Percentiles rank a stretch among this genome's conserved stretches.
phyloP scores from a whole-genome alignment of 2,797 vertebrate species.

The Mycteria americana region DNA sequence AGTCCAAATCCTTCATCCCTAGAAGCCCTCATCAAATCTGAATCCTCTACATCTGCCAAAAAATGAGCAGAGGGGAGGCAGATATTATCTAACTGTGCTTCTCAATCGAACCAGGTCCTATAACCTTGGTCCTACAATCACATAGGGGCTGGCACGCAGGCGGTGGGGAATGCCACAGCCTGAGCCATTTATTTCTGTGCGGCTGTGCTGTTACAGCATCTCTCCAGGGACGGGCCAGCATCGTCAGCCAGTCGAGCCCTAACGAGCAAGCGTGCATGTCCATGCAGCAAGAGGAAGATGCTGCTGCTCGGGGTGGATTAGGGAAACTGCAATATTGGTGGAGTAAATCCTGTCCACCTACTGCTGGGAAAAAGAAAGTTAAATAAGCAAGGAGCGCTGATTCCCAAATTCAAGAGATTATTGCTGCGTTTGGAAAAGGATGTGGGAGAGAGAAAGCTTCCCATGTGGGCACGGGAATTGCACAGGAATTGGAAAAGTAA shows the following conservation, averaged over 20 bases:
- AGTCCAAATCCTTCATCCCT: not conserved
- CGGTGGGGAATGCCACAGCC: not conserved
- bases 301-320: not conserved
- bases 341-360: not conserved
- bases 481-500: not conserved
- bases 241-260: not conserved
- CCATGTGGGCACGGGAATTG: fast-evolving
- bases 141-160: not conserved
- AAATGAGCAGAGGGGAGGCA: not conserved
- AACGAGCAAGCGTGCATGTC: not conserved
- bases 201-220: not conserved
- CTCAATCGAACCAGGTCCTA: not conserved
- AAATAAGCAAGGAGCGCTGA: not conserved
- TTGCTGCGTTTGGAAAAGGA: not conserved
- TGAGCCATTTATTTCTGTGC: not conserved
- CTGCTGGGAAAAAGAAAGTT: not conserved
- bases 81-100: not conserved
- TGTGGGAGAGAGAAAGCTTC: not conserved
- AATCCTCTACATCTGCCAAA: not conserved
- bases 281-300: not conserved
- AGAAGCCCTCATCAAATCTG: not conserved
- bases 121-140: not conserved
- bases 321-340: not conserved
- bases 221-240: not conserved
- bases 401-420: not conserved